These are phyloP conservation scores for Dryobates pubescens DNA, from an alignment of 2,797 vertebrate genomes.

Conservation along the genomic window DNA sequence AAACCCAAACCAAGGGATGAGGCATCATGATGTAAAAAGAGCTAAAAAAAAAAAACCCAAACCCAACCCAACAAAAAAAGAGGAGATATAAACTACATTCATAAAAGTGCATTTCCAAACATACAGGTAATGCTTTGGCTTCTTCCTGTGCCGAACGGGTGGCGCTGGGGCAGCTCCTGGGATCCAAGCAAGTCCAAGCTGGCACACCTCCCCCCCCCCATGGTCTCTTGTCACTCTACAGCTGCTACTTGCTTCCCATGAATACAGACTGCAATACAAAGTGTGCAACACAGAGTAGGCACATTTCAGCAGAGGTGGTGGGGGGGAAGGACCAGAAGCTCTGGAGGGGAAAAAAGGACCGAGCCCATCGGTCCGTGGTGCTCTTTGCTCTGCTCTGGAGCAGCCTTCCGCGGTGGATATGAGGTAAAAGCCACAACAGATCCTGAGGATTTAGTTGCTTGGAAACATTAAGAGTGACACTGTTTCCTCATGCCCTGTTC, in stretches of 20 bases:
- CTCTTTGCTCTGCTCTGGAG: conserved; percentile 35
- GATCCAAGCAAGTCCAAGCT: not conserved
- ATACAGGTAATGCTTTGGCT: conserved; percentile 81
- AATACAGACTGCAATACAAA: not conserved
- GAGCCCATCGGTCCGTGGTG: not conserved
- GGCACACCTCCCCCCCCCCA: conserved; percentile 46
- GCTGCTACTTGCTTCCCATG: not conserved
- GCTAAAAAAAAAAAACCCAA: conserved; percentile 69
- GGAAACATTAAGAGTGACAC: not conserved
- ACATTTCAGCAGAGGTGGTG: conserved; percentile 28
- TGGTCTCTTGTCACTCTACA: conserved; percentile 43
- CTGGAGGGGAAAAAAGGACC: not conserved
- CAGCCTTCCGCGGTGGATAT: not conserved
- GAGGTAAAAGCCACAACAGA: conserved; percentile 60
- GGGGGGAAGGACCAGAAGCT: not conserved
- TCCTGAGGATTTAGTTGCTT: conserved; percentile 48
- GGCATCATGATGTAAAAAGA: conserved; percentile 85
- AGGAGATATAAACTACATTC: conserved; percentile 88
- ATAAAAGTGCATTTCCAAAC: conserved; percentile 91
- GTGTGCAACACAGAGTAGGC: not conserved
- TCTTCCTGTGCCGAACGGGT: conserved; percentile 73
- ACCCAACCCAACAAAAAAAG: not conserved
- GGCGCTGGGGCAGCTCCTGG: conserved; percentile 36
- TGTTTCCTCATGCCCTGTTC: not conserved
- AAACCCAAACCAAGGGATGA: conserved; percentile 64